These are phyloP conservation scores for Tenthredo amoena DNA, from an alignment of 2,888 invertebrate species.

Conservation along the genomic window DNA sequence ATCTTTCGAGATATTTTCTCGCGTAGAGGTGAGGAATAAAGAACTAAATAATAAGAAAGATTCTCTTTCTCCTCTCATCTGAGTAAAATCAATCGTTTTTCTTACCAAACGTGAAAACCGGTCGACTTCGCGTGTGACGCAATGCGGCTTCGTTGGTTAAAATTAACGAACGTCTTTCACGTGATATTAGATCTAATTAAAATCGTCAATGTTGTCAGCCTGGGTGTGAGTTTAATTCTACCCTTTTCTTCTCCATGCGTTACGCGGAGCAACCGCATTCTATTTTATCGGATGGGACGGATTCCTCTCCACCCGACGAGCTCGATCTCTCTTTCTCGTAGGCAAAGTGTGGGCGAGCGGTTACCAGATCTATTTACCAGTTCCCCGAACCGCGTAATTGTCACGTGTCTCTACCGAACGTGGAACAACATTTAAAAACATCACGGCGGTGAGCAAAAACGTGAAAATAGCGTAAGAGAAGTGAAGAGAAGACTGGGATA, in stretches of 20 bases:
- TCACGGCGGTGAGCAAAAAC: neutral
- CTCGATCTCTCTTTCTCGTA: neutral
- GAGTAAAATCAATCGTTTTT: neutral
- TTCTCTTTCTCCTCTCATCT: neutral
- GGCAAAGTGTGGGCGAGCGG: slow-evolving; percentile 4
- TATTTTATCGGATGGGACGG: neutral
- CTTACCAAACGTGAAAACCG: neutral
- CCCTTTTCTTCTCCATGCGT: neutral
- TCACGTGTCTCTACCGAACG: neutral
- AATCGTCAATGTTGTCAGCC: neutral
- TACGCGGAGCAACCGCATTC: neutral
- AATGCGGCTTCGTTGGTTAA: slow-evolving; percentile 12
- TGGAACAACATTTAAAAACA: neutral
- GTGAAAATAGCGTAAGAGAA: neutral
- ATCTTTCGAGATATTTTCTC: neutral
- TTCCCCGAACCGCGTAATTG: neutral
- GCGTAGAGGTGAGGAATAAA: neutral
- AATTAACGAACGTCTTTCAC: slow-evolving; percentile 26
- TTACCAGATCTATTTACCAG: neutral
- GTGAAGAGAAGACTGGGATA: neutral
- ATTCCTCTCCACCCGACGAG: neutral
- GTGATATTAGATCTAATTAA: slow-evolving; percentile 16
- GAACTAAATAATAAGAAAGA: neutral
- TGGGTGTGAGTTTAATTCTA: neutral
- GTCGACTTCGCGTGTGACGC: neutral